Percentiles rank a stretch among this genome's conserved stretches.
phyloP scores from a whole-genome alignment of 2,113 vertebrate species.

The Cromileptes altivelis region DNA sequence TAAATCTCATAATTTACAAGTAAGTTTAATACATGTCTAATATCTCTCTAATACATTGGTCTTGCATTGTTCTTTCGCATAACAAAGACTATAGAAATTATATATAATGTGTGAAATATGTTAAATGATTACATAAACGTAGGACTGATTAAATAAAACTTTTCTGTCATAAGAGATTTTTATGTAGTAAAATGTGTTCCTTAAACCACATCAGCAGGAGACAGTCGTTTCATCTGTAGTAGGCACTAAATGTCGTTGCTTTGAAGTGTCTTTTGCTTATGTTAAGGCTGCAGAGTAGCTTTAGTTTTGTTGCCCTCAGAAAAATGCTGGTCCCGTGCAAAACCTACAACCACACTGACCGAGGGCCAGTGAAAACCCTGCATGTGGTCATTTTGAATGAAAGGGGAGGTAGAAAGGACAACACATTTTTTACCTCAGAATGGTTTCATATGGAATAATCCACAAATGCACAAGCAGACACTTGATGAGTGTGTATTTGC shows the following conservation, averaged over 20 bases:
- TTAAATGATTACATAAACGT: not conserved
- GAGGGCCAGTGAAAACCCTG: slow-evolving; percentile 9
- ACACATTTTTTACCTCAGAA: not conserved
- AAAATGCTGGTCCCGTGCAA: not conserved
- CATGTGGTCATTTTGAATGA: slow-evolving; percentile 6
- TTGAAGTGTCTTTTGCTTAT: not conserved
- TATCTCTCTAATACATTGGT: too few species aligned
- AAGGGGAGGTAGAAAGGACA: not conserved
- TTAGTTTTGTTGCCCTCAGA: not conserved
- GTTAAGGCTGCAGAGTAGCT: not conserved
- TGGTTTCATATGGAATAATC: not conserved
- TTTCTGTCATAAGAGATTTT: not conserved
- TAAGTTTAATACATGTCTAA: too few species aligned
- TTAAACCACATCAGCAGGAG: not conserved
- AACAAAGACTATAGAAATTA: too few species aligned
- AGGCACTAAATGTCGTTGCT: not conserved
- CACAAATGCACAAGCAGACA: not conserved
- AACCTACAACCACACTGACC: slow-evolving; percentile 20
- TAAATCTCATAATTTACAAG: too few species aligned
- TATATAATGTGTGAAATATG: not conserved
- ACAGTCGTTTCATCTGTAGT: not conserved
- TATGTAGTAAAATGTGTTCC: not conserved
- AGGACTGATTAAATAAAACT: not conserved
- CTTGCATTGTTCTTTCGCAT: too few species aligned
- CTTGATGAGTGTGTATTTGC: slow-evolving; percentile 15